Conservation (phyloP, 2,113 vertebrate genomes). For the Sinocyclocheilus maitianheensis region DNA sequence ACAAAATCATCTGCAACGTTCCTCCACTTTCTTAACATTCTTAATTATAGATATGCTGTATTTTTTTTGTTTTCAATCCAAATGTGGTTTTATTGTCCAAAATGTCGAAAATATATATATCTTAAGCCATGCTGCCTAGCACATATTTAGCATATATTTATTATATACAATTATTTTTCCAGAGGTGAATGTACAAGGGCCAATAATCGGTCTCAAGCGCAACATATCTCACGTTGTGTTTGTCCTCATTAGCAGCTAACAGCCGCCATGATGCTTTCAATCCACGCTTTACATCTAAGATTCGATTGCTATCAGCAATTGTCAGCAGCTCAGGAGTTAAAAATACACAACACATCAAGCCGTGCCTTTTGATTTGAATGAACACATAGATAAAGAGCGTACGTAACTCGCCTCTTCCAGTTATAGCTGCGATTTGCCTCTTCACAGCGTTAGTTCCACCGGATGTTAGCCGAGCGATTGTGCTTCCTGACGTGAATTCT, state of each 20-base stretch:
- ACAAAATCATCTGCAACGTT: too few relatives aligned
- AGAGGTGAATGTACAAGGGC: not conserved
- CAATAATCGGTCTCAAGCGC: not conserved
- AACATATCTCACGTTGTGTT: too few relatives aligned
- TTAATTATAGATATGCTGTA: too few relatives aligned
- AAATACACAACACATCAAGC: not conserved
- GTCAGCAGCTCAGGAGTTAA: not conserved
- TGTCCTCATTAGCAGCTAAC: not conserved
- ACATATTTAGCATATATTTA: too few relatives aligned
- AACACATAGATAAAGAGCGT: not conserved
- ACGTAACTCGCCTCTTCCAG: not conserved
- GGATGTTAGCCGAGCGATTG: conserved; percentile 9
- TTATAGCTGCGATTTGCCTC: not conserved
- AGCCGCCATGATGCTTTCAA: not conserved
- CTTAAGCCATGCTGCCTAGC: too few relatives aligned
- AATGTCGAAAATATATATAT: too few relatives aligned
- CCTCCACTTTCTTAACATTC: too few relatives aligned
- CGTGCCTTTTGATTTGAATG: not conserved
- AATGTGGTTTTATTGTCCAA: too few relatives aligned
- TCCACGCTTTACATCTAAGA: not conserved
- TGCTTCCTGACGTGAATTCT: conserved; percentile 17
- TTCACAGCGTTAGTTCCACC: not conserved
- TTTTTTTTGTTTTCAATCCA: too few relatives aligned
- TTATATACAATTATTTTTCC: not conserved
- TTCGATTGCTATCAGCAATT: not conserved